phyloP scores from a whole-genome alignment of 2,888 invertebrate genomes.

The Isotomurus palustris region DNA sequence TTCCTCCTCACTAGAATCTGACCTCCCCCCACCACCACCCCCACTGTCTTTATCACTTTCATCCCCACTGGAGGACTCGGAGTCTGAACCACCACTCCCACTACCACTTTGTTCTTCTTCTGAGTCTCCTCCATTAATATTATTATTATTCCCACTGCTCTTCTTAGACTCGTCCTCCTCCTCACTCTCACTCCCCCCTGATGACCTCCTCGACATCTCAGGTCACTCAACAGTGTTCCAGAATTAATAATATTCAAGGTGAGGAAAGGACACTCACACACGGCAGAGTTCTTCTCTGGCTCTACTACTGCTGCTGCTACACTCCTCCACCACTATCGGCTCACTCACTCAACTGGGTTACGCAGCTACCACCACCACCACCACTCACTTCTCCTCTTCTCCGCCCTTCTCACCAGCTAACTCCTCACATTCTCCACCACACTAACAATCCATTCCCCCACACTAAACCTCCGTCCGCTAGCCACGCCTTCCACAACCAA shows the following conservation, averaged over 20 bases:
- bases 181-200: no score
- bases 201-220: no score
- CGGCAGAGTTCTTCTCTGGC: no score
- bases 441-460: background rate
- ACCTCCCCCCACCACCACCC: constrained; percentile 5
- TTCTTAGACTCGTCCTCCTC: constrained; percentile 22
- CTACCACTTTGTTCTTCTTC: constrained; percentile 14
- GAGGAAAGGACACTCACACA: no score
- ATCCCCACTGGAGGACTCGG: constrained; percentile 26
- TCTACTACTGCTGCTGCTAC: no score
- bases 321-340: background rate
- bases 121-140: constrained; percentile 16
- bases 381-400: background rate
- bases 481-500: no score
- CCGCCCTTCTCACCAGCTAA: background rate
- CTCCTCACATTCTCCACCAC: background rate
- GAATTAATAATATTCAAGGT: no score
- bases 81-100: constrained; percentile 19
- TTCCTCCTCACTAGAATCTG: background rate
- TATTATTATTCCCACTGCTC: constrained; percentile 16
- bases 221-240: no score
- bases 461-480: background rate
- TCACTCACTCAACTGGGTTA: constrained; percentile 3
- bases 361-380: background rate
- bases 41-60: constrained; percentile 24